A percentile compares a stretch with the other conserved stretches of the same genome.
phyloP scores from a whole-genome alignment of 2,888 invertebrate species.

The Tipula lateralis region DNA sequence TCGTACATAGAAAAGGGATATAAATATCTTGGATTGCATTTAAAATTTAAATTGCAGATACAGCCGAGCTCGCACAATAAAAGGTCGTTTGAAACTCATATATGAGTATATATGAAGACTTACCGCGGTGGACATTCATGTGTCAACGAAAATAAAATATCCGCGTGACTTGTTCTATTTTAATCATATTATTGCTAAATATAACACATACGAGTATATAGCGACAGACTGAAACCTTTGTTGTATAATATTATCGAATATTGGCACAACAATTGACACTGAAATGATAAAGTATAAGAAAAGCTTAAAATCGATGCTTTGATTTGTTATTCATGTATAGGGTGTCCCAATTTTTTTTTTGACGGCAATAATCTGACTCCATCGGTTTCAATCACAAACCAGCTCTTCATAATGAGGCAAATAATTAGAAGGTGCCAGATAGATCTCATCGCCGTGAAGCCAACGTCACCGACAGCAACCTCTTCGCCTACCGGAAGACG shows the following conservation, averaged over 20 bases:
- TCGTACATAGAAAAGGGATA: neutral
- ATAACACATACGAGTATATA: no score
- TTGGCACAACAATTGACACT: neutral
- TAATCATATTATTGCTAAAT: neutral
- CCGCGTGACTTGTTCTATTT: neutral
- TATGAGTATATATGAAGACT: no score
- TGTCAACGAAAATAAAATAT: neutral
- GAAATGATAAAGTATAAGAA: neutral
- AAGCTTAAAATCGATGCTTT: neutral
- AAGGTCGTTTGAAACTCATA: neutral
- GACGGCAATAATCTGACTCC: no score
- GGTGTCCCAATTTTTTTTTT: neutral
- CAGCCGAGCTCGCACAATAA: neutral
- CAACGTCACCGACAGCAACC: no score
- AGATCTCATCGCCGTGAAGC: no score
- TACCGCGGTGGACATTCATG: neutral
- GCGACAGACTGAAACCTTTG: neutral
- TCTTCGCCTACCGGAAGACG: no score
- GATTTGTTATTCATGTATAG: no score
- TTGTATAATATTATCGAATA: neutral
- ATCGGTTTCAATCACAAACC: no score
- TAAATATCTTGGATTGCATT: neutral
- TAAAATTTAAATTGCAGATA: neutral
- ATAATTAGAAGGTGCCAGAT: no score
- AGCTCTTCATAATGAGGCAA: no score